These are phyloP conservation scores for Cricetomys ansorgei DNA, from an alignment of 2,113 vertebrate species.

Conservation along the genomic window DNA sequence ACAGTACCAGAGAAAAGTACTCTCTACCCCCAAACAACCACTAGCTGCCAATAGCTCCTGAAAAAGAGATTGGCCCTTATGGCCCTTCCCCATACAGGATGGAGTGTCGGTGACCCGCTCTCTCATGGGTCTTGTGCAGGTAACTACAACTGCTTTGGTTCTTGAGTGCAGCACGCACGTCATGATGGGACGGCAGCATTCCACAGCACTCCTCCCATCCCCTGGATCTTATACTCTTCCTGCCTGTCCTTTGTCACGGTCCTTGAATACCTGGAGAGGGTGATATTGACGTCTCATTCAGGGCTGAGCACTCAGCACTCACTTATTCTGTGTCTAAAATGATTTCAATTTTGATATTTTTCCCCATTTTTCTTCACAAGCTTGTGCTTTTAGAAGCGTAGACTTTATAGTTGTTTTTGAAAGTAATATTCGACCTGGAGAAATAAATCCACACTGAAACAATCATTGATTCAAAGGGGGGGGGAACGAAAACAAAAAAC, in stretches of 20 bases:
- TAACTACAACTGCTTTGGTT: background rate
- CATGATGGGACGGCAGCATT: background rate
- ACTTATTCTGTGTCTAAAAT: background rate
- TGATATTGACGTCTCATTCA: background rate
- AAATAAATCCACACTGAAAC: background rate
- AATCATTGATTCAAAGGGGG: background rate
- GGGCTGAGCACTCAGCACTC: background rate
- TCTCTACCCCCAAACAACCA: background rate
- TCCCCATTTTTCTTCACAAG: background rate
- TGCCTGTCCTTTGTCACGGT: background rate
- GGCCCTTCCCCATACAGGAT: background rate
- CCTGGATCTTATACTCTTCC: background rate
- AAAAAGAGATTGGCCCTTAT: too few relatives aligned
- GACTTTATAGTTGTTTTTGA: background rate
- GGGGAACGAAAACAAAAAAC: background rate
- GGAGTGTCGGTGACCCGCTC: background rate
- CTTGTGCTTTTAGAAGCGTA: background rate
- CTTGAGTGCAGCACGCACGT: too few relatives aligned
- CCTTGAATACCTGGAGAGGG: background rate
- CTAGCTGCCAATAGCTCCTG: background rate
- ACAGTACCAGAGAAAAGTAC: background rate
- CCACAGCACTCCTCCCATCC: background rate
- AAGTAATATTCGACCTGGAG: conserved; percentile 10
- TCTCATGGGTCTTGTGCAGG: background rate
- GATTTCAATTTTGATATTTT: background rate